phyloP scores from a whole-genome alignment of 2,797 vertebrate genomes.

The Poecile montanus region DNA sequence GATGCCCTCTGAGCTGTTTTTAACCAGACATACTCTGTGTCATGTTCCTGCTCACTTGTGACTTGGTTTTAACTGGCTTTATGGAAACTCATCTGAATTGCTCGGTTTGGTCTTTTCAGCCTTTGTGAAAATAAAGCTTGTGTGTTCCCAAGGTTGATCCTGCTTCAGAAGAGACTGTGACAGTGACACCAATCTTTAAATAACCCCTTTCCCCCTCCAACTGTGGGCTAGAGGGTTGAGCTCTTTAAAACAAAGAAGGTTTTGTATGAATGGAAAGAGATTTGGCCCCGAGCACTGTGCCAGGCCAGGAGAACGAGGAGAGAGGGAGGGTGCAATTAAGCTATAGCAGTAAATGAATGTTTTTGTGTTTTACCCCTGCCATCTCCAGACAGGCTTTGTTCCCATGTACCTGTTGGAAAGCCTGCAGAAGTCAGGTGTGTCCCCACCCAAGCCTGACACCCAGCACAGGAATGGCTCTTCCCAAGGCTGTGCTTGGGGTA shows the following conservation, averaged over 20 bases:
- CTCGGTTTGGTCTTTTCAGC: not conserved
- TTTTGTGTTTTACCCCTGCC: slow-evolving; percentile 46
- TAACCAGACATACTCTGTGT: slow-evolving; percentile 33
- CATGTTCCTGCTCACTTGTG: not conserved
- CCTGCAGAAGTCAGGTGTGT: not conserved
- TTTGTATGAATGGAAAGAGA: slow-evolving; percentile 34
- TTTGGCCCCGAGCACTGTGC: slow-evolving; percentile 22
- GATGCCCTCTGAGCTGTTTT: slow-evolving; percentile 52
- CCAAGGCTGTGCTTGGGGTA: not conserved
- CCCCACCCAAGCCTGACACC: not conserved
- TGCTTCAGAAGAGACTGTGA: slow-evolving; percentile 12
- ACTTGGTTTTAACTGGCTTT: not conserved
- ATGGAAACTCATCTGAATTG: not conserved
- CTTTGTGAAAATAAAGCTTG: not conserved
- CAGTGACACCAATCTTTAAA: slow-evolving; percentile 40
- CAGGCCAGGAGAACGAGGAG: not conserved
- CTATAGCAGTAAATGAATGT: slow-evolving; percentile 50
- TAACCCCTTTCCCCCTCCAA: not conserved
- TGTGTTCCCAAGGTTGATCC: not conserved
- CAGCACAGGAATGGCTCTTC: not conserved
- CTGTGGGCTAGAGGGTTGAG: not conserved
- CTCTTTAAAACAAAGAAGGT: slow-evolving; percentile 51
- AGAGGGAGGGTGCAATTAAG: slow-evolving; percentile 36
- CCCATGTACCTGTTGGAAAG: slow-evolving; percentile 18
- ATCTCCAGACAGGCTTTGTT: slow-evolving; percentile 51